Evolutionary conservation across 2,888 invertebrate species (phyloP).

Genomic region (Thera britannica): DNA sequence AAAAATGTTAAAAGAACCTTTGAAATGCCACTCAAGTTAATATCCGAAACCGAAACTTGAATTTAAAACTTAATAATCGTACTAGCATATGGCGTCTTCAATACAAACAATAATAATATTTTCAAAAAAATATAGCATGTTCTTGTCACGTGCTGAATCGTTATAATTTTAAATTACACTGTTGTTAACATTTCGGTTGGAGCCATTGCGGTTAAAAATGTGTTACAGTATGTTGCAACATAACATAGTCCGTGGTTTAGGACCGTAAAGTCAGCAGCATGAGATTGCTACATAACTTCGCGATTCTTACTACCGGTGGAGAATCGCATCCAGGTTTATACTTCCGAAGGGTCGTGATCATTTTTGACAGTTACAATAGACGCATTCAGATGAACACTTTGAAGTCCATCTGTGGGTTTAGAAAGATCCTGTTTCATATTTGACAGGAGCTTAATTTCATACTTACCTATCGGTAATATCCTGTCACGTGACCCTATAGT

Average conservation of each 20-base stretch:
- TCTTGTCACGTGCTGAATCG: neutral
- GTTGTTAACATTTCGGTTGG: slow-evolving; percentile 6
- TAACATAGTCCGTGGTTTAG: slow-evolving; percentile 36
- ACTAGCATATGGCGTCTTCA: slow-evolving; percentile 67
- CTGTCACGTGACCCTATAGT: too few species aligned
- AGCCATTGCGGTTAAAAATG: slow-evolving; percentile 28
- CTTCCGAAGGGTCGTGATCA: neutral
- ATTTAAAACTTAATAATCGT: slow-evolving; percentile 64
- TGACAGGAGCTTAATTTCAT: neutral
- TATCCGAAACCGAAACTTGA: slow-evolving; percentile 64
- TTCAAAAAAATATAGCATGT: slow-evolving; percentile 15
- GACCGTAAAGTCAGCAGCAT: slow-evolving; percentile 43
- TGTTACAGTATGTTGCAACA: slow-evolving; percentile 36
- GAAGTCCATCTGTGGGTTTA: neutral
- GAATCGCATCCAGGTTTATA: slow-evolving; percentile 13
- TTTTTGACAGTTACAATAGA: neutral
- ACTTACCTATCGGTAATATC: neutral
- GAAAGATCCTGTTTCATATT: neutral
- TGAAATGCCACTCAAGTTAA: slow-evolving; percentile 61
- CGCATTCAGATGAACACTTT: neutral
- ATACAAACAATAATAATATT: slow-evolving; percentile 58
- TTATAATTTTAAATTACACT: slow-evolving; percentile 6
- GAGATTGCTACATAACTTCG: slow-evolving; percentile 44
- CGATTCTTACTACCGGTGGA: slow-evolving; percentile 26
- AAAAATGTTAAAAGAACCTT: slow-evolving; percentile 51